Conservation (phyloP, 2,797 vertebrate species). For the Nannoperca australis region DNA sequence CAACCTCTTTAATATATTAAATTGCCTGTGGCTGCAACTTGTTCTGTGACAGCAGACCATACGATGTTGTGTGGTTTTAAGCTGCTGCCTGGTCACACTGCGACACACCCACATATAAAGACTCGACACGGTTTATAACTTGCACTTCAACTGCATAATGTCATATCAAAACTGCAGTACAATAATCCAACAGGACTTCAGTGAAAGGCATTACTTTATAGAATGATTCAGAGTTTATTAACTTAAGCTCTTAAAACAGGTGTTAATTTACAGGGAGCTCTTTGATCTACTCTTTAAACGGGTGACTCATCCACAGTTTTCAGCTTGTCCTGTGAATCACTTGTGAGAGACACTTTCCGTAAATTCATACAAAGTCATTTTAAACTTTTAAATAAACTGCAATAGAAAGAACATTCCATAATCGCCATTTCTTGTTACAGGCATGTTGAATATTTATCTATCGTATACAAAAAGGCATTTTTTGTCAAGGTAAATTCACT, state of each 20-base stretch:
- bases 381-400: neutral
- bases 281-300: conserved; percentile 13
- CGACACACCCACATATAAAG: conserved; percentile 22
- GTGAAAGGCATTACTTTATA: conserved; percentile 18
- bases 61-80: neutral
- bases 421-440: neutral
- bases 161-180: neutral
- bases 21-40: neutral
- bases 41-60: neutral
- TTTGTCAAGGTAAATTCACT: neutral
- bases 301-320: conserved; percentile 11
- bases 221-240: conserved; percentile 30
- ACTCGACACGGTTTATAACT: conserved; percentile 11
- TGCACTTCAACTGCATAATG: neutral
- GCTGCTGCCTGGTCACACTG: neutral
- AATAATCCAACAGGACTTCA: neutral
- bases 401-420: neutral
- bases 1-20: neutral
- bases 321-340: neutral
- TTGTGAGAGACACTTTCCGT: neutral
- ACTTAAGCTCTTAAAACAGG: conserved; percentile 6
- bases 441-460: neutral
- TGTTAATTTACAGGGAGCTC: neutral
- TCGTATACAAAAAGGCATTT: neutral
- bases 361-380: neutral